Conservation (phyloP, 2,797 vertebrate genomes). For the Eulemur albifrons region DNA sequence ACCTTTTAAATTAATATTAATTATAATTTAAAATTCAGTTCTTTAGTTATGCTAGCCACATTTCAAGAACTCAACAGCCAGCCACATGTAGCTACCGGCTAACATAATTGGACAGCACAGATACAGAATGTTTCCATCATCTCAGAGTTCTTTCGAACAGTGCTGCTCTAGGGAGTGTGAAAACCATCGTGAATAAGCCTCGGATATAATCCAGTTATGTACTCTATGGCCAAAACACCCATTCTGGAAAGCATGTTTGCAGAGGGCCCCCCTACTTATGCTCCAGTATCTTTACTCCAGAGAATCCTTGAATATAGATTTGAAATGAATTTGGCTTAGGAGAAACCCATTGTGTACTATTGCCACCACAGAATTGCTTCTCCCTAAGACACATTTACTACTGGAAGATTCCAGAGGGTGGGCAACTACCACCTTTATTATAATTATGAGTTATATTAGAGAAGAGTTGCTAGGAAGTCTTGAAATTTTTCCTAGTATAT, state of each 20-base stretch:
- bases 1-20: conserved; percentile 1
- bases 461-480: not conserved
- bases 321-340: not conserved
- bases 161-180: not conserved
- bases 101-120: not conserved
- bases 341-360: not conserved
- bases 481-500: not conserved
- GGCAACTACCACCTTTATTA: not conserved
- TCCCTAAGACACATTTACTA: not conserved
- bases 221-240: not conserved
- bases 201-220: not conserved
- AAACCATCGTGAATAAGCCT: not conserved
- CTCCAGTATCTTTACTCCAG: not conserved
- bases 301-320: not conserved
- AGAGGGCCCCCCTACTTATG: not conserved
- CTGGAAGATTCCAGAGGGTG: not conserved
- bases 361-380: not conserved
- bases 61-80: not conserved
- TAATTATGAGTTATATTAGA: not conserved
- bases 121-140: not conserved
- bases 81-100: not conserved
- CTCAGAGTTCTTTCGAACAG: not conserved
- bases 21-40: not conserved
- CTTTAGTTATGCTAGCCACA: not conserved
- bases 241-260: not conserved